These are phyloP conservation scores for Ageneiosus marmoratus DNA, from an alignment of 2,113 vertebrate species.

Conservation along the genomic window DNA sequence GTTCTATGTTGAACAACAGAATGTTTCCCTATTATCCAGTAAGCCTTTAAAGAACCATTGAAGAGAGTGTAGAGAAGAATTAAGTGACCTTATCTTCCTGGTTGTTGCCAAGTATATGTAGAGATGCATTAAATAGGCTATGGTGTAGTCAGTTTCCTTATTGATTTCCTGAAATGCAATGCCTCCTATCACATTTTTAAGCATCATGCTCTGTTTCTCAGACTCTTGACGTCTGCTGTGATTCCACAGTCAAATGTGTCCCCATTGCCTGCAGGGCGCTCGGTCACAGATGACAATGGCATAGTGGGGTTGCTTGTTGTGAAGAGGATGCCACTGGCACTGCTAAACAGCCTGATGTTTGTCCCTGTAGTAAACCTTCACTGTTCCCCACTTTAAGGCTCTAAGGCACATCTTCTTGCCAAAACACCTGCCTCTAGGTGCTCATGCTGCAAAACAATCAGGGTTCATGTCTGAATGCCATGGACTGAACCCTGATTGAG, in stretches of 20 bases:
- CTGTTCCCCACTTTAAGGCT: constrained; percentile 18
- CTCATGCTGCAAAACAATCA: constrained; percentile 36
- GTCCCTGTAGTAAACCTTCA: constrained; percentile 32
- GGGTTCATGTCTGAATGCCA: constrained; percentile 26
- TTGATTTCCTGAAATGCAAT: neutral
- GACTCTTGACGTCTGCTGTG: neutral
- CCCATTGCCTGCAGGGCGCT: neutral
- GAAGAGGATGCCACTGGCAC: constrained; percentile 20
- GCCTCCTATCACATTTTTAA: neutral
- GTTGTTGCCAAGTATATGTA: neutral
- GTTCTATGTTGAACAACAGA: neutral
- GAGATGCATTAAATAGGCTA: neutral
- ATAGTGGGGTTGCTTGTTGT: constrained; percentile 18
- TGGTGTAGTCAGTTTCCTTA: neutral
- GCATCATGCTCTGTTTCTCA: constrained; percentile 2
- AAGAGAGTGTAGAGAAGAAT: neutral
- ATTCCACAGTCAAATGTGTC: constrained; percentile 7
- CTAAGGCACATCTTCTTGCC: constrained; percentile 20
- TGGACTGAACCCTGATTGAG: too few species aligned
- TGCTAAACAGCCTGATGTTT: constrained; percentile 26
- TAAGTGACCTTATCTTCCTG: neutral
- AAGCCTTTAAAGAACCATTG: neutral
- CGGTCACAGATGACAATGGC: constrained; percentile 10
- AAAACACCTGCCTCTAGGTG: constrained; percentile 55
- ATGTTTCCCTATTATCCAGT: neutral